Evolutionary conservation across 2,888 invertebrate species (phyloP), one percentile per base, ranked within the genome.

Genomic region (Willowsia nigromaculata): DNA sequence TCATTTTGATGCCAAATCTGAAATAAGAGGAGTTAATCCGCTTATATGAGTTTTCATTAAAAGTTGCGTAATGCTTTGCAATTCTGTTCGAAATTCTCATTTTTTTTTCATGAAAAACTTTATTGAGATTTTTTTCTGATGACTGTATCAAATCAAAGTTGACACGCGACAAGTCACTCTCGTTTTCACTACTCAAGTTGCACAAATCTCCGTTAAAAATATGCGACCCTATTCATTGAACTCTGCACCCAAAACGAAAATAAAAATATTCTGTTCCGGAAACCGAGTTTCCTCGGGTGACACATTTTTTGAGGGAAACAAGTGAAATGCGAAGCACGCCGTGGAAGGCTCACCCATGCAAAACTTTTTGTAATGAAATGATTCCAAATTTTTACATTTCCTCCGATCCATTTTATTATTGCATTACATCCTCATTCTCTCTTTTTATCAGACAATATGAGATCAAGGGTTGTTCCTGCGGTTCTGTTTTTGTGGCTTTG

Each of bases 181-280:
- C 27, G n/a, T 40, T n/a, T 7, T 18, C 15, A 40, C n/a, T 43
- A 47, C 47, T 40, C 33, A n/a, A n/a, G n/a, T 71, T 71, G 2
- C n/a, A 76, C 33, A 33, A n/a, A 4, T 37, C 71, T n/a, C 5
- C 40, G 9, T 43, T n/a, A 71, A 68, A 68, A 30, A 68, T 68
- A 27, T 37, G 13, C 71, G 71, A 71, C 84, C 74, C 71, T 68
- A 84, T 84, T 84, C 84, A 84, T 84, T 84, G 84, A 84, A 84
- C 84, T 84, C 53, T 22, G 53, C 53, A 53, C 74, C 47, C 27
- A 74, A 18, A n/a, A n/a, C n/a, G n/a, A n/a, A 74, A 74, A 74
- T 18, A 25, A 4, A 25, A 25, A 25, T 25, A n/a, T 47, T 22
- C 7, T 30, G 25, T 5, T 43, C 74, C 74, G 74, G 74, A 74